These are phyloP conservation scores for Brachyalestes nurse DNA, from an alignment of 2,797 vertebrate species.

Conservation along the genomic window DNA sequence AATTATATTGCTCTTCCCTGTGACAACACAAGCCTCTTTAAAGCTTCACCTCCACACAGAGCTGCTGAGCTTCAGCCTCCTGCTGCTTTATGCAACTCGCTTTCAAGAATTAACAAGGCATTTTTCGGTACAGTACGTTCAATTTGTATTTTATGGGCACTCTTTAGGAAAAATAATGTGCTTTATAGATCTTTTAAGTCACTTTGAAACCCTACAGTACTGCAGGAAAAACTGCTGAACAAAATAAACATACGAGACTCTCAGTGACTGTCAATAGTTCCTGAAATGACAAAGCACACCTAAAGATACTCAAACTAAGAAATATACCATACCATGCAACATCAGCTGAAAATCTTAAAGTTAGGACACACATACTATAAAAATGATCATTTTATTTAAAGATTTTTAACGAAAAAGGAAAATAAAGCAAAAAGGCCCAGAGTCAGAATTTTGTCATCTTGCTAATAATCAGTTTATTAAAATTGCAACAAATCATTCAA, in stretches of 20 bases:
- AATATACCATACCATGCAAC: background rate
- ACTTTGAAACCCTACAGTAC: too few species aligned
- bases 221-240: background rate
- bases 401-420: background rate
- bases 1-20: slow-evolving; percentile 29
- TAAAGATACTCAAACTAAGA: too few species aligned
- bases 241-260: background rate
- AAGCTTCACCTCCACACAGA: slow-evolving; percentile 27
- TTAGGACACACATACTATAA: background rate
- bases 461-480: background rate
- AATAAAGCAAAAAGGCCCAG: background rate
- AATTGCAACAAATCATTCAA: background rate
- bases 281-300: too few species aligned
- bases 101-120: background rate
- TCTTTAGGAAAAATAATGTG: background rate
- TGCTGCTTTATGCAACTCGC: background rate
- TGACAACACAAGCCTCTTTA: slow-evolving; percentile 13
- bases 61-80: background rate
- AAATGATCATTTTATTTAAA: background rate
- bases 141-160: background rate
- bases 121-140: background rate
- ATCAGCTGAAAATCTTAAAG: background rate
- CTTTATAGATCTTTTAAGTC: too few species aligned
- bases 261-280: too few species aligned
- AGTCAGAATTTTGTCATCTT: background rate